Evolutionary conservation across 2,888 invertebrate species (phyloP).

Genomic region (Odontomyia ornata): DNA sequence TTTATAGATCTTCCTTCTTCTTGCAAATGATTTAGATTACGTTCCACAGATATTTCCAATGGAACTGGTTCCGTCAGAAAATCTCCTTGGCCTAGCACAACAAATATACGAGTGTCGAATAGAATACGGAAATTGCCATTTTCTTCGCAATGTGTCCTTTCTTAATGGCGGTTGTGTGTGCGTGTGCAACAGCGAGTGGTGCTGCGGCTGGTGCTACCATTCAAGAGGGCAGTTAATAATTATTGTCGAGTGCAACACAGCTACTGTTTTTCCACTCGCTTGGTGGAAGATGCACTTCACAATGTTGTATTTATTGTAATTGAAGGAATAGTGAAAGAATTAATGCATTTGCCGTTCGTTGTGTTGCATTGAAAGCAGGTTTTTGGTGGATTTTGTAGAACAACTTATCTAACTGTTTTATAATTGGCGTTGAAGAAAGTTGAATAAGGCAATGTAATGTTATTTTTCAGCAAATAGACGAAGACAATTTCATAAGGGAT

Average conservation of each 20-base stretch:
- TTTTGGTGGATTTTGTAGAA: conserved; percentile 16
- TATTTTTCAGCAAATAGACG: no score
- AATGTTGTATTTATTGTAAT: conserved; percentile 17
- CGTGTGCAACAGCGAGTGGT: no score
- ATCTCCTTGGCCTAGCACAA: not conserved
- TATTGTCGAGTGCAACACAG: no score
- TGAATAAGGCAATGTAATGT: not conserved
- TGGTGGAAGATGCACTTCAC: not conserved
- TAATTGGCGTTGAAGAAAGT: not conserved
- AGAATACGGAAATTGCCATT: no score
- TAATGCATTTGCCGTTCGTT: not conserved
- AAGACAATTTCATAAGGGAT: no score
- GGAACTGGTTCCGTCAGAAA: not conserved
- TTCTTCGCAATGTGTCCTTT: no score
- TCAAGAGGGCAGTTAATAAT: no score
- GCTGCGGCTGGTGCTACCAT: no score
- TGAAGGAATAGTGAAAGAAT: conserved; percentile 2
- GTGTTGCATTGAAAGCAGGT: conserved; percentile 18
- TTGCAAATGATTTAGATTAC: no score
- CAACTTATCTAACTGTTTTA: conserved; percentile 21
- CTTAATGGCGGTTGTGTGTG: no score
- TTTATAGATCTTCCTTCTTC: no score
- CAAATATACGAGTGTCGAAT: not conserved
- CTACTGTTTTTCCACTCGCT: not conserved
- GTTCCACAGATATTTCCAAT: no score